A percentile compares a stretch with the other conserved stretches of the same genome.
These are phyloP conservation scores for Teleogryllus oceanicus DNA, from an alignment of 2,888 invertebrate genomes.

Conservation along the genomic window DNA sequence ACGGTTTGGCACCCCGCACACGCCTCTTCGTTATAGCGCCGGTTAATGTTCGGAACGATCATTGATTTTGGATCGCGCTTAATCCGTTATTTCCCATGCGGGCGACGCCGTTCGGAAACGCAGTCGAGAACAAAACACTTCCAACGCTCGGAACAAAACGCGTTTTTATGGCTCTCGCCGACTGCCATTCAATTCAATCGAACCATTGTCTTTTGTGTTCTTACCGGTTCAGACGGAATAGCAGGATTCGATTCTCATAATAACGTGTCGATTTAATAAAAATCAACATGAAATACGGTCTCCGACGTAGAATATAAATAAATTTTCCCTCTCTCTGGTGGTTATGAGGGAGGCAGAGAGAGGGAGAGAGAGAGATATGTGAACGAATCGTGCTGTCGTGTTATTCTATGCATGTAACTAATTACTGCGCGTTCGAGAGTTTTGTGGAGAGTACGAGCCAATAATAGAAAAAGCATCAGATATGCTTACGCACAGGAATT, in stretches of 20 bases:
- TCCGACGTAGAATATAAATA: neutral
- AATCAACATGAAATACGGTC: neutral
- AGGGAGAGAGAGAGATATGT: neutral
- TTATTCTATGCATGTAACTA: too few relatives aligned
- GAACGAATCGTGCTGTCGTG: too few relatives aligned
- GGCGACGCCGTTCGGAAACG: neutral
- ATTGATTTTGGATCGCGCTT: constrained; percentile 6
- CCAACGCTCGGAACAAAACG: neutral
- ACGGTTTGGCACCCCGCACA: too few relatives aligned
- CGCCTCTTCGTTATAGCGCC: neutral
- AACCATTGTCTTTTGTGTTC: neutral
- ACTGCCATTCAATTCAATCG: neutral
- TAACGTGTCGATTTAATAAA: neutral
- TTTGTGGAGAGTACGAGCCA: neutral
- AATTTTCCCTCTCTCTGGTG: neutral
- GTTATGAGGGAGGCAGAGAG: neutral
- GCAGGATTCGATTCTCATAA: neutral
- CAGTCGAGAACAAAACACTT: neutral
- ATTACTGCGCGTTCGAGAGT: neutral
- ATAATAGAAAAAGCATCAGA: neutral
- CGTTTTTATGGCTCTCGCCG: neutral
- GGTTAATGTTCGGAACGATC: neutral
- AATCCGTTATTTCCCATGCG: constrained; percentile 1
- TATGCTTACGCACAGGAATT: neutral
- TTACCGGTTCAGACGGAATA: neutral